phyloP scores from a whole-genome alignment of 2,797 vertebrate genomes.

The Gobionotothen gibberifrons region DNA sequence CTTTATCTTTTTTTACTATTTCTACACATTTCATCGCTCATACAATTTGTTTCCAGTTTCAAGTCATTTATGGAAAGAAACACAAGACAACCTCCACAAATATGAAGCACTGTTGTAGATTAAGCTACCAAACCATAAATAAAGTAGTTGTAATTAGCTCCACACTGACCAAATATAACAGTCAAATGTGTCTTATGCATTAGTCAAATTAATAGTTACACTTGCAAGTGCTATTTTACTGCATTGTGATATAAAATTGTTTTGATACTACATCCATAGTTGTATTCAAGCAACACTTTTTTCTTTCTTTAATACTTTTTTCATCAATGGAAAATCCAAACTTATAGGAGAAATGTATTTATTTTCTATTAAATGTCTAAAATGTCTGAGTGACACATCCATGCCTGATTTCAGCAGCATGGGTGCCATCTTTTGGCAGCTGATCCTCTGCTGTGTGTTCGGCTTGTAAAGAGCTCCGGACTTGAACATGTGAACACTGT shows the following conservation, averaged over 20 bases:
- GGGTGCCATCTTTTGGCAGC: conserved; percentile 68
- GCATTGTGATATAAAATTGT: not conserved
- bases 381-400: conserved; percentile 2
- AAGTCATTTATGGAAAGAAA: not conserved
- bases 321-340: not conserved
- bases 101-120: not conserved
- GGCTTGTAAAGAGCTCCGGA: conserved; percentile 47
- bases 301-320: not conserved
- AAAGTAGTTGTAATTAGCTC: not conserved
- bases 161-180: not conserved
- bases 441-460: conserved; percentile 41
- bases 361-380: not conserved
- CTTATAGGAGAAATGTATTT: not conserved
- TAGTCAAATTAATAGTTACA: not conserved
- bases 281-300: not conserved
- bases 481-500: conserved; percentile 43
- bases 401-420: conserved; percentile 38
- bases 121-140: not conserved
- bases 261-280: not conserved
- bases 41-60: too few relatives aligned
- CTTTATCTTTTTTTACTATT: not conserved
- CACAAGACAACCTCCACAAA: not conserved
- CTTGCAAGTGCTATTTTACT: not conserved
- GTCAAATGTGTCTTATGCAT: not conserved
- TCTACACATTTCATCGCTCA: not conserved